Base-by-base conservation (phyloP, 92 coral and sea anemone genomes). In the Scolanthus callimorphus region DNA sequence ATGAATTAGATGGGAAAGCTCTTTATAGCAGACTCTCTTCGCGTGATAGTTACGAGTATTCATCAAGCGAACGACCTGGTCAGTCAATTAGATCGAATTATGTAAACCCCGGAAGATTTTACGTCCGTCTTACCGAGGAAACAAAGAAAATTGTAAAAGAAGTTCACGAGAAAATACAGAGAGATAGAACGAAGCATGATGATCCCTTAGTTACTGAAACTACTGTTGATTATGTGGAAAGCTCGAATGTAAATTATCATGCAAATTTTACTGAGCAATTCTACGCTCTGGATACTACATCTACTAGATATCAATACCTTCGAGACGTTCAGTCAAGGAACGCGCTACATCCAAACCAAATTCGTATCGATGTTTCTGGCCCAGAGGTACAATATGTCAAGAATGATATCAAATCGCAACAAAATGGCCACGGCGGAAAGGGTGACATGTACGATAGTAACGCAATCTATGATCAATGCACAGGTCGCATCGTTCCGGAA, bases 81-180 rank as follows among this genome's bases (percentile, higher is more conserved):
- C 41, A 15, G 41, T 67, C 73, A 1, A 20, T 11, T 22, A 17
- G 13, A 17, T 70, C 77, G 30, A 48, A 27, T 9, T 82, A 46
- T 20, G 71, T 88, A 15, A 77, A 46, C 47, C 96, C 96, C 15
- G 85, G 80, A 1, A 67, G 96, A 19, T 64, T 88, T 51, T 69
- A 69, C 38, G 90, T 88, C 52, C 66, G 59, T n/a, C 43, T 76
- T 2, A 46, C 67, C 22, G 69, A 76, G 53, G 74, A 82, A 20
- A 56, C 80, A 3, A 79, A 68, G 13, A 28, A 25, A 31, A 29
- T 69, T 43, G 31, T 79, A 10, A 52, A 50, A 15, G 29, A 65
- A 39, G 57, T 79, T 0, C 61, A 75, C 34, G 51, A 62, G 15
- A 62, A 63, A n/a, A 39, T 79, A 15, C 64, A 54, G 37, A 17